phyloP scores from a whole-genome alignment of 2,113 vertebrate species.

The Lepisosteus osseus region DNA sequence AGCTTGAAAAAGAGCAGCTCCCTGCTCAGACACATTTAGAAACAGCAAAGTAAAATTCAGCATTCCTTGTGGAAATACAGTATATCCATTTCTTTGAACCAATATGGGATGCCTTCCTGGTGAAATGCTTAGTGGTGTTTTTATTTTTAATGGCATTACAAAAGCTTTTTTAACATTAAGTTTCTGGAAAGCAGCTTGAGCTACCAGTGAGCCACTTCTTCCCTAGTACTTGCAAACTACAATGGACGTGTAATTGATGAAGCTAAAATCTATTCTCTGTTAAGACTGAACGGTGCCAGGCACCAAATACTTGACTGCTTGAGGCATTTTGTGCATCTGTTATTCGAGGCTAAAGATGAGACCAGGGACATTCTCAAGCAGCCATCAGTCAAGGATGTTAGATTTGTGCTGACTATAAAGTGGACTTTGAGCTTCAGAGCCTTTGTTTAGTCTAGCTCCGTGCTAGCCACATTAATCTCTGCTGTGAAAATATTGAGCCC shows the following conservation, averaged over 20 bases:
- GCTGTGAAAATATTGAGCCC: conserved; percentile 9
- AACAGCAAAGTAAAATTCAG: conserved; percentile 52
- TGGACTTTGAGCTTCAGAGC: conserved; percentile 7
- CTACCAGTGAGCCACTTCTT: conserved; percentile 53
- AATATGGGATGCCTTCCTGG: conserved; percentile 43
- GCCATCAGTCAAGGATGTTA: conserved; percentile 33
- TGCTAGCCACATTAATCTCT: conserved; percentile 27
- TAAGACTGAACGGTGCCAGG: neutral
- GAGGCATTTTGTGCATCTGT: neutral
- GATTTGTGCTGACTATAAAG: neutral
- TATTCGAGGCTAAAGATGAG: conserved; percentile 18
- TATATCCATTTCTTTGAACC: neutral
- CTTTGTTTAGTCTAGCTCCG: conserved; percentile 47
- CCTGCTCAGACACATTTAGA: conserved; percentile 10
- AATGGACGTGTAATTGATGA: conserved; percentile 44
- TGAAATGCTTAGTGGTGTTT: conserved; percentile 36
- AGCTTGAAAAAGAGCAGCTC: no score
- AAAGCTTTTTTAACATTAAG: conserved; percentile 58
- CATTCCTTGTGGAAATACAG: conserved; percentile 48
- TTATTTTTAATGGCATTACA: conserved; percentile 48
- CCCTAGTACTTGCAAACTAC: neutral
- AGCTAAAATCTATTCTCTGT: conserved; percentile 20
- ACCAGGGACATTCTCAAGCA: conserved; percentile 25
- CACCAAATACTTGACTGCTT: neutral
- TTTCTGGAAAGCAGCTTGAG: conserved; percentile 54